phyloP scores from a whole-genome alignment of 2,888 invertebrate genomes.

The Doris montereyensis region DNA sequence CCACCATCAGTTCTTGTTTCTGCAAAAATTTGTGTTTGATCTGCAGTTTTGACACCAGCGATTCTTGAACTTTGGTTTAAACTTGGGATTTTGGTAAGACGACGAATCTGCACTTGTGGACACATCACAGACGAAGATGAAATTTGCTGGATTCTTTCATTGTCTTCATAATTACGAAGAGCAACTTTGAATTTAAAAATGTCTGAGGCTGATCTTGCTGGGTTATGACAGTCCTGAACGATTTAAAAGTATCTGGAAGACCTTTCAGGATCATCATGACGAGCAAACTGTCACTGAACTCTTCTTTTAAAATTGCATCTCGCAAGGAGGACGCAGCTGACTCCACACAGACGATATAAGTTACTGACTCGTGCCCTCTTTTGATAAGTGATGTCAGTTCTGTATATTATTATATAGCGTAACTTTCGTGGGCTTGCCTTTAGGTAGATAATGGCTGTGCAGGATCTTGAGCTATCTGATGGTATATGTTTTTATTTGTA shows the following conservation, averaged over 20 bases:
- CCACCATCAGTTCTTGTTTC: too few relatives aligned
- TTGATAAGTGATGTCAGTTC: slow-evolving; percentile 45
- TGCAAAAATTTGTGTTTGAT: too few relatives aligned
- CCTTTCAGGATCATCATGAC: slow-evolving; percentile 47
- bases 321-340: slow-evolving; percentile 32
- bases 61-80: too few relatives aligned
- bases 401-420: slow-evolving; percentile 43
- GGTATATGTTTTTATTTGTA: too few relatives aligned
- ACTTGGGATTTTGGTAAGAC: too few relatives aligned
- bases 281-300: slow-evolving; percentile 40
- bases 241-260: slow-evolving; percentile 38
- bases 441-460: slow-evolving; percentile 40
- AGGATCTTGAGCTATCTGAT: slow-evolving; percentile 46
- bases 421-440: slow-evolving; percentile 45
- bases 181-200: background rate
- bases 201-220: slow-evolving; percentile 29
- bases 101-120: too few relatives aligned
- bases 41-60: too few relatives aligned
- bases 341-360: slow-evolving; percentile 37
- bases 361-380: slow-evolving; percentile 33
- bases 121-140: too few relatives aligned
- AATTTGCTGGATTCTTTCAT: slow-evolving; percentile 28
- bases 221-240: slow-evolving; percentile 39
- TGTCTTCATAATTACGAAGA: slow-evolving; percentile 27
- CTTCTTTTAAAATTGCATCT: slow-evolving; percentile 43